A percentile compares a stretch with the other conserved stretches of the same genome.
Conservation (phyloP, 2,113 vertebrate genomes). For the Erinaceus europaeus region DNA sequence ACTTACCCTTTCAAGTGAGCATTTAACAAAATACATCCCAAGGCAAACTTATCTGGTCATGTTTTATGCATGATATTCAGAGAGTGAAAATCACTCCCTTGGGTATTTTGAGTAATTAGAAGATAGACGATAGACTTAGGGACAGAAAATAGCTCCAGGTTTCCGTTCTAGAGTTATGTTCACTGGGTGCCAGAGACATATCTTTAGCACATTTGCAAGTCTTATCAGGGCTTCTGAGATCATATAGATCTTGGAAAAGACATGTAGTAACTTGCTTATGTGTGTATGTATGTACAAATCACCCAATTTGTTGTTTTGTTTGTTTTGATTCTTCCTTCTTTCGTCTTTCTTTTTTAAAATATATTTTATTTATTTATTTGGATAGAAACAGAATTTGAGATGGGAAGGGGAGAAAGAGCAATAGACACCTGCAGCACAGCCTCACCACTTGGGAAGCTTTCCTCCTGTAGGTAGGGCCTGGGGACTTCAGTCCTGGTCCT, state of each 20-base stretch:
- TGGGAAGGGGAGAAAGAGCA: too few species aligned
- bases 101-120: not conserved
- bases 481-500: too few species aligned
- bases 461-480: too few species aligned
- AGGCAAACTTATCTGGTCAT: not conserved
- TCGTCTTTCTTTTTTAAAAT: too few species aligned
- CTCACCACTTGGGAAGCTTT: too few species aligned
- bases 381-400: too few species aligned
- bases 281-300: not conserved
- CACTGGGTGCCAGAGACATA: not conserved
- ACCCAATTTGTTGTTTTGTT: too few species aligned
- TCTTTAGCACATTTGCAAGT: not conserved
- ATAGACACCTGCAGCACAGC: too few species aligned
- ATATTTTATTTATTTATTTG: too few species aligned
- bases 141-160: not conserved
- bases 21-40: conserved; percentile 19
- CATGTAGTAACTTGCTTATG: not conserved
- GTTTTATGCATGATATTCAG: not conserved
- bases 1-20: not conserved
- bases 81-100: conserved; percentile 10
- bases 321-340: too few species aligned
- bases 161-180: not conserved
- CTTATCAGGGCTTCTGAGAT: not conserved
- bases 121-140: not conserved
- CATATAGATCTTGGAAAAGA: not conserved